These are phyloP conservation scores for Osmoderma eremita DNA, from an alignment of 2,888 invertebrate genomes.

Conservation along the genomic window DNA sequence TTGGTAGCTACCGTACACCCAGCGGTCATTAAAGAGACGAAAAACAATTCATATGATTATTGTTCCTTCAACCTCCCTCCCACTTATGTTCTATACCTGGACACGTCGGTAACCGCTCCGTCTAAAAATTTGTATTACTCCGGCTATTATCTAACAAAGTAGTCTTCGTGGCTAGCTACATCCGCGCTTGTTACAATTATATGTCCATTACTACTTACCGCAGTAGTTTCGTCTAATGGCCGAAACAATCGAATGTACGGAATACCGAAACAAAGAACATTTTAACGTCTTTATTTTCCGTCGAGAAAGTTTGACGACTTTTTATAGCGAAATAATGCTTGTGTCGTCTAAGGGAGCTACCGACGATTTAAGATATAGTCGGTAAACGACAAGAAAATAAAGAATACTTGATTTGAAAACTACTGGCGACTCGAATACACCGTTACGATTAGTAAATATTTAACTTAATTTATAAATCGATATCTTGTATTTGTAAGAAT, in stretches of 20 bases:
- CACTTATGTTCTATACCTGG: slow-evolving; percentile 9
- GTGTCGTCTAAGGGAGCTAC: slow-evolving; percentile 4
- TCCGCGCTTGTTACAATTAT: slow-evolving; percentile 34
- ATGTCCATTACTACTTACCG: slow-evolving; percentile 29
- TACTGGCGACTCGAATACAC: not conserved
- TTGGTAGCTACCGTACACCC: slow-evolving; percentile 44
- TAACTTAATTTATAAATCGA: no score
- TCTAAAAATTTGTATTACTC: slow-evolving; percentile 28
- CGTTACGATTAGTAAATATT: no score
- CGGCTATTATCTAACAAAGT: slow-evolving; percentile 34
- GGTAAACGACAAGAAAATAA: not conserved
- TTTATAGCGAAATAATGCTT: slow-evolving; percentile 27
- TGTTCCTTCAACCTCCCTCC: slow-evolving; percentile 17
- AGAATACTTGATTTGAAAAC: slow-evolving; percentile 16
- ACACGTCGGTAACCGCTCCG: slow-evolving; percentile 11
- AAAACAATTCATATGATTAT: slow-evolving; percentile 42
- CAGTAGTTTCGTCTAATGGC: slow-evolving; percentile 26
- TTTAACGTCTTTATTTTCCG: slow-evolving; percentile 30
- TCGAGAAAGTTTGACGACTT: slow-evolving; percentile 15
- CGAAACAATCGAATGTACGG: slow-evolving; percentile 5
- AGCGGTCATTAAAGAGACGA: slow-evolving; percentile 41
- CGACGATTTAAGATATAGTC: not conserved
- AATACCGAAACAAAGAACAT: slow-evolving; percentile 1
- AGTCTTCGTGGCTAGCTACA: slow-evolving; percentile 18
- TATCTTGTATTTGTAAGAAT: no score